Conservation (phyloP, 2,113 vertebrate genomes). For the Pardalotus punctatus region DNA sequence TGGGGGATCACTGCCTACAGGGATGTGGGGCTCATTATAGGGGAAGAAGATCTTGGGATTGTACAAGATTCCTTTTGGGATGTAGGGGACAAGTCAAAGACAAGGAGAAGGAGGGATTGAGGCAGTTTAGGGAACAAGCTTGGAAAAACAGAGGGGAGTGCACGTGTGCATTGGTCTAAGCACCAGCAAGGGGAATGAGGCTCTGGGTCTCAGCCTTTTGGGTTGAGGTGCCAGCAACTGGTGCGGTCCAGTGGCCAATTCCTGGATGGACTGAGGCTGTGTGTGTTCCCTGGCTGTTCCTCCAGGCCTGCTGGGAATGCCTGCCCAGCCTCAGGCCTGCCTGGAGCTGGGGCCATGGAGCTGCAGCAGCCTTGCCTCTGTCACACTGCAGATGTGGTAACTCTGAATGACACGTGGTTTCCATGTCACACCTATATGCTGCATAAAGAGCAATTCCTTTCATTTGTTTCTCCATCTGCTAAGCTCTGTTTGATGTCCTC, state of each 20-base stretch:
- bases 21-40: neutral
- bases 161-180: neutral
- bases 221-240: neutral
- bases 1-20: neutral
- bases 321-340: neutral
- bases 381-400: neutral
- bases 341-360: neutral
- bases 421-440: neutral
- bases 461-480: neutral
- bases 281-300: fast-evolving
- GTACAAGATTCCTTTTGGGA: neutral
- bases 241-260: neutral
- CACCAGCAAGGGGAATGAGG: neutral
- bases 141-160: neutral
- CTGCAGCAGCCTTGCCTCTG: neutral
- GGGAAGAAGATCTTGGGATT: neutral
- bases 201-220: neutral
- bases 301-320: neutral
- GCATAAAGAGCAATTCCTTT: neutral
- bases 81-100: neutral
- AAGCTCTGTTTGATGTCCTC: neutral
- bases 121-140: neutral
- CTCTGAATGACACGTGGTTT: neutral
- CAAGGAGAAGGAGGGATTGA: neutral
- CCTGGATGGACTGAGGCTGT: neutral